Evolutionary conservation across 2,888 invertebrate species (phyloP).

Genomic region (Drosophila recens): DNA sequence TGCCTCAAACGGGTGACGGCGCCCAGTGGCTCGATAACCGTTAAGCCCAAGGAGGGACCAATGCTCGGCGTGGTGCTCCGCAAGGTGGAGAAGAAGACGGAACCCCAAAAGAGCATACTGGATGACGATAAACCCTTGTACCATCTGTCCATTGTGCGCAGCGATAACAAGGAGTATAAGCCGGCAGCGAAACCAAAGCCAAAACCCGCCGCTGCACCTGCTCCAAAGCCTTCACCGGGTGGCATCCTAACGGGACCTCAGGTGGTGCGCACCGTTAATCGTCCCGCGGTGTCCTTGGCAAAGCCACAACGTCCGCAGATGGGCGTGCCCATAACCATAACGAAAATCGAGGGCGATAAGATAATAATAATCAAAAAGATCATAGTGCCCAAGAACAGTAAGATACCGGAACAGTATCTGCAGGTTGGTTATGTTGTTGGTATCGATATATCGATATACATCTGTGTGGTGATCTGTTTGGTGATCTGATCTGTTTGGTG

Average conservation of each 20-base stretch:
- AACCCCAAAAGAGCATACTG: constrained; percentile 83
- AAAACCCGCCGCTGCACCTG: constrained; percentile 79
- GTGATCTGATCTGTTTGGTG: constrained; percentile 40
- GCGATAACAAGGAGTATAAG: constrained; percentile 79
- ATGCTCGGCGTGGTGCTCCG: constrained; percentile 85
- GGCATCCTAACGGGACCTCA: constrained; percentile 83
- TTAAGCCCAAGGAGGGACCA: constrained; percentile 83
- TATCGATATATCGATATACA: not conserved
- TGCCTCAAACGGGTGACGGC: constrained; percentile 83
- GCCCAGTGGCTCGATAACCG: constrained; percentile 79
- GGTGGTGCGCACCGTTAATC: constrained; percentile 53
- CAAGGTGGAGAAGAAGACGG: constrained; percentile 83
- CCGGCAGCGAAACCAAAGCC: constrained; percentile 73
- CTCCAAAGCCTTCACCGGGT: constrained; percentile 75
- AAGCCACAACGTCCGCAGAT: constrained; percentile 76
- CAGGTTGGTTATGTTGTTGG: constrained; percentile 82
- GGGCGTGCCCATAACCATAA: constrained; percentile 84
- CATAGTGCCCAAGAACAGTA: constrained; percentile 84
- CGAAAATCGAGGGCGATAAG: constrained; percentile 85
- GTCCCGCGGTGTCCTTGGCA: constrained; percentile 46
- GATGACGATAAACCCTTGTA: constrained; percentile 85
- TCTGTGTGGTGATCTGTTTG: constrained; percentile 21
- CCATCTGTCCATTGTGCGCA: constrained; percentile 84
- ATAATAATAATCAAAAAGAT: constrained; percentile 85
- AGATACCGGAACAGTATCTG: constrained; percentile 84